Conservation (phyloP, 53 echinoderm and acorn worm species). For the Mesocentrotus franciscanus region DNA sequence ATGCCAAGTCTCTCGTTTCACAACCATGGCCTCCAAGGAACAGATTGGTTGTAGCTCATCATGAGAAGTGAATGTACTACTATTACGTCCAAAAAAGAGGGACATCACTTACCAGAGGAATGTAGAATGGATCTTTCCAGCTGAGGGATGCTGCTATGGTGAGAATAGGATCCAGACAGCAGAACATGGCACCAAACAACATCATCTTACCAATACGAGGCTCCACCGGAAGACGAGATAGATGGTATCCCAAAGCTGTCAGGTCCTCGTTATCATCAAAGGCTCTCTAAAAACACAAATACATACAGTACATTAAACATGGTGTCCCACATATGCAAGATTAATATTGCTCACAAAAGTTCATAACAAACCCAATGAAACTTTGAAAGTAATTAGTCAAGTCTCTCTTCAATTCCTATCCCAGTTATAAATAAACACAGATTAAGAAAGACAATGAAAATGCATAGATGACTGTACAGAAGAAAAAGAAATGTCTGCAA, state of each 20-base stretch:
- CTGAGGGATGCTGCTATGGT: constrained; percentile 93
- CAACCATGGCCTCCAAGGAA: too few relatives aligned
- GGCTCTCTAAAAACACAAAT: constrained; percentile 76
- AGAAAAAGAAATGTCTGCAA: too few relatives aligned
- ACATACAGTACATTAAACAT: neutral
- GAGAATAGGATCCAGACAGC: constrained; percentile 96
- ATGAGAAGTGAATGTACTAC: too few relatives aligned
- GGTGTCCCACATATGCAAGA: neutral
- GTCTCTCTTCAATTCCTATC: neutral
- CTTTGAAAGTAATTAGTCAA: neutral
- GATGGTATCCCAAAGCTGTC: constrained; percentile 94
- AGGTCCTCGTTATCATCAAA: constrained; percentile 87
- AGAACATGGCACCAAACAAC: constrained; percentile 99
- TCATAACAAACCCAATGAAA: too few relatives aligned
- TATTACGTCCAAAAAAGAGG: neutral
- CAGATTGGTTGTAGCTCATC: too few relatives aligned
- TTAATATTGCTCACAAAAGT: neutral
- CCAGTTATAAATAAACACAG: neutral
- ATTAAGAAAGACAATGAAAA: neutral
- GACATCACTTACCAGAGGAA: constrained; percentile 81
- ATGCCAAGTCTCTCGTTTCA: too few relatives aligned
- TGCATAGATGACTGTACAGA: too few relatives aligned
- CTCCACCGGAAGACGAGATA: constrained; percentile 92
- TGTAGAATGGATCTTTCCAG: constrained; percentile 97
- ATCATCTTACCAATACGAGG: constrained; percentile 96